Evolutionary conservation across 1,140 invertebrate species (phyloP), one percentile per base, ranked within the genome.

Genomic region (Sminthurides bifidus): DNA sequence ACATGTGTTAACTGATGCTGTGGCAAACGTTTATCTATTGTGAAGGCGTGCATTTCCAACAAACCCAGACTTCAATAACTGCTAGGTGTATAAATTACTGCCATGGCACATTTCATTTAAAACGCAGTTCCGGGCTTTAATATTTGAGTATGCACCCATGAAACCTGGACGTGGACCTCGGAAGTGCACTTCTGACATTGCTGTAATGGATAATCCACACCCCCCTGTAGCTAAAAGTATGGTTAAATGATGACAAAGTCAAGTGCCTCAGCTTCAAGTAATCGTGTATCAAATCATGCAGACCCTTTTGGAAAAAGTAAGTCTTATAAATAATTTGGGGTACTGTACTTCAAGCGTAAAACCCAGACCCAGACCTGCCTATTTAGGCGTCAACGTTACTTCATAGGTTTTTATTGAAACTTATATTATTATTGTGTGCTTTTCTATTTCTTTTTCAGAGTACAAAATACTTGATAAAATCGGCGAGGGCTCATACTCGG

Each of bases 401-500:
- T 17, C n/a, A 5, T 41, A 17, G 15, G 23, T 17, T 17, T 41
- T n/a, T 41, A 5, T 17, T 17, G 4, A 8, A 4, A 17, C 5
- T 17, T 41, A 17, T 41, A 21, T 17, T 17, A 5, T 8, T 41
- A 41, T 41, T 41, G 6, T 41, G 23, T 41, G 6, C 17, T 6
- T 41, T 8, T 41, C 5, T 8, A 15, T 6, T 41, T 4, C 49
- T 50, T 46, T 60, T 53, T 65, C 30, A 79, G 78, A 76, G 61
- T 83, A 80, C 66, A 75, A 76, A 68, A 72, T 81, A 56, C 59
- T 81, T 49, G 69, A 75, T 29, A 81, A 81, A 75, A 76, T 78
- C 54, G 76, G 77, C 0, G 75, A 78, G 70, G 81, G 81, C 5
- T 79, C 80, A 12, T 83, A 82, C 70, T 81, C 81, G 0, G 80